Base-by-base conservation (phyloP, 2,888 invertebrate genomes). In the Cerastis rubricosa region DNA sequence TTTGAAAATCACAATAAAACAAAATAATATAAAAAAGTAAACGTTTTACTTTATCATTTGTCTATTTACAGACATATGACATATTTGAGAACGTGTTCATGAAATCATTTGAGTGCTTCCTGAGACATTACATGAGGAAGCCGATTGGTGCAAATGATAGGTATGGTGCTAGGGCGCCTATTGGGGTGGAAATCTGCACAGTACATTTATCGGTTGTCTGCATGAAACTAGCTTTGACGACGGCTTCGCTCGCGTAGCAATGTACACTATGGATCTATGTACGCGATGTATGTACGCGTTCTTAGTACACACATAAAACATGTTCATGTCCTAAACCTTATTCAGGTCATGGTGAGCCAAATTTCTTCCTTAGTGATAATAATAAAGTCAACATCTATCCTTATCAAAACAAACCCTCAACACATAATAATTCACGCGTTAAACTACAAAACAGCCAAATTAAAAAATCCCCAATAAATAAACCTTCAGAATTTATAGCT, bases 401-500 rank as follows among this genome's bases (percentile, higher is more conserved):
- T 22, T 12, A 63, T 0, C 22, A 40, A n/a, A 40, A 22, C 0
- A 22, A 54, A 54, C n/a, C 19, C 54, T 54, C 19, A 68, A 40
- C 68, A 68, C n/a, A 40, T 54, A 43, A 45, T 29, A 45, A 71
- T 11, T 71, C 9, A 29, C 17, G 12, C 17, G 35, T 4, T 47
- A 40, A 64, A 19, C n/a, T 6, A 43, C 5, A 43, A 29, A 47
- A 43, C 19, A 22, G 40, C 2, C 1, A 66, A 81, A 72, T 71
- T 61, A 74, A 66, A 76, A 80, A 85, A 80, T n/a, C 19, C 3
- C 43, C 4, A 66, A 73, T 78, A 78, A 75, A 81, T 78, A 85
- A 78, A 69, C 6, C 12, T 54, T 49, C 25, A 57, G 51, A 75
- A 84, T 88, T 76, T 80, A 84, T 78, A 12, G 78, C 43, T 64